Percentiles rank a stretch among this genome's conserved stretches.
Conservation (phyloP, 2,113 vertebrate genomes). For the Saimiri boliviensis region DNA sequence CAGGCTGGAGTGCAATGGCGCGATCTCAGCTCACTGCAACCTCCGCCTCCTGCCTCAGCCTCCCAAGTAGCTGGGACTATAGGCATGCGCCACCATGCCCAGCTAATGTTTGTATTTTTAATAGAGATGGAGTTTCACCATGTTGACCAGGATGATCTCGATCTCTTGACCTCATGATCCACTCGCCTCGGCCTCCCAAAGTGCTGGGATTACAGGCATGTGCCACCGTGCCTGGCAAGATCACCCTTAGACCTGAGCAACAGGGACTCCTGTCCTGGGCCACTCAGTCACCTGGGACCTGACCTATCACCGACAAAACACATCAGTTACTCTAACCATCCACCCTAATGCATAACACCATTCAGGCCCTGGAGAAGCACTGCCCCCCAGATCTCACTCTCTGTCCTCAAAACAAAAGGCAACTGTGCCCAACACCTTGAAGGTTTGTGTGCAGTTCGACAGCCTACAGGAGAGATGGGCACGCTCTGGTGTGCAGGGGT, state of each 20-base stretch:
- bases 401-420: not conserved
- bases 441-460: not conserved
- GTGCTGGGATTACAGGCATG: too few relatives aligned
- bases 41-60: too few relatives aligned
- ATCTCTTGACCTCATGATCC: too few relatives aligned
- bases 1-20: too few relatives aligned
- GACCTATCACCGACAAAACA: not conserved
- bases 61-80: too few relatives aligned
- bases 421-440: not conserved
- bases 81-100: too few relatives aligned
- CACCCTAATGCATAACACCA: not conserved
- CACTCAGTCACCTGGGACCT: not conserved
- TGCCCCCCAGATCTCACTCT: not conserved
- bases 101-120: too few relatives aligned
- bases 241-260: not conserved
- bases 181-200: too few relatives aligned
- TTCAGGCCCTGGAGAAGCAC: not conserved
- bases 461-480: not conserved
- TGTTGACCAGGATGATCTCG: too few relatives aligned
- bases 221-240: too few relatives aligned
- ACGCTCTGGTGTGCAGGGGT: fast-evolving
- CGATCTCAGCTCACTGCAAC: too few relatives aligned
- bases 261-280: not conserved
- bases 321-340: not conserved
- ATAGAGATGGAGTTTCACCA: too few relatives aligned